phyloP scores from a whole-genome alignment of 2,888 invertebrate genomes.

The Eulithis testata region DNA sequence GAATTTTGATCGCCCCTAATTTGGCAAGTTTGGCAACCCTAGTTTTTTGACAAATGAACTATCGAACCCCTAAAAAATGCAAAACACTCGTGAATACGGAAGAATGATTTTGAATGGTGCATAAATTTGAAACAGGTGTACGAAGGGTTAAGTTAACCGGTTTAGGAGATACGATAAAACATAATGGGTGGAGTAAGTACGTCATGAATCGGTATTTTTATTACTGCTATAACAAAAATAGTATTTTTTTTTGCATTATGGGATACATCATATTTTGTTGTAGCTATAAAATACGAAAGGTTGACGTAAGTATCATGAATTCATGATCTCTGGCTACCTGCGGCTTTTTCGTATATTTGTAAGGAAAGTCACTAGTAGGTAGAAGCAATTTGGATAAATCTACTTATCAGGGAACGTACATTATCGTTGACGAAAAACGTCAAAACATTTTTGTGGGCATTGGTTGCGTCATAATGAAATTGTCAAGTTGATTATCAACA shows the following conservation, averaged over 20 bases:
- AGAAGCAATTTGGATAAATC: slow-evolving; percentile 8
- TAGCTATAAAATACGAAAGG: slow-evolving; percentile 38
- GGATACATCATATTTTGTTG: slow-evolving; percentile 42
- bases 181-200: slow-evolving; percentile 41
- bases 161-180: slow-evolving; percentile 48
- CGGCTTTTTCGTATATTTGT: slow-evolving; percentile 2
- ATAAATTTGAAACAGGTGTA: slow-evolving; percentile 76
- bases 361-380: background rate
- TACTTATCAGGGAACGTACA: background rate
- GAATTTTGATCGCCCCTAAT: slow-evolving; percentile 54
- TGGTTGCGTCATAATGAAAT: no score
- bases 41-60: slow-evolving; percentile 60
- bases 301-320: slow-evolving; percentile 22
- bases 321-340: slow-evolving; percentile 10
- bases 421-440: slow-evolving; percentile 3
- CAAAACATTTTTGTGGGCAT: background rate
- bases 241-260: slow-evolving; percentile 39
- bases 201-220: slow-evolving; percentile 47
- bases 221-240: slow-evolving; percentile 43
- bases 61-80: slow-evolving; percentile 60
- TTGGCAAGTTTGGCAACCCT: slow-evolving; percentile 50
- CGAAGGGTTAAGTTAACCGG: slow-evolving; percentile 60
- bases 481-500: no score
- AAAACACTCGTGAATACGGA: slow-evolving; percentile 62
- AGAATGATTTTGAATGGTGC: slow-evolving; percentile 71